phyloP scores from a whole-genome alignment of 2,797 vertebrate species.

The Urocyon cinereoargenteus region DNA sequence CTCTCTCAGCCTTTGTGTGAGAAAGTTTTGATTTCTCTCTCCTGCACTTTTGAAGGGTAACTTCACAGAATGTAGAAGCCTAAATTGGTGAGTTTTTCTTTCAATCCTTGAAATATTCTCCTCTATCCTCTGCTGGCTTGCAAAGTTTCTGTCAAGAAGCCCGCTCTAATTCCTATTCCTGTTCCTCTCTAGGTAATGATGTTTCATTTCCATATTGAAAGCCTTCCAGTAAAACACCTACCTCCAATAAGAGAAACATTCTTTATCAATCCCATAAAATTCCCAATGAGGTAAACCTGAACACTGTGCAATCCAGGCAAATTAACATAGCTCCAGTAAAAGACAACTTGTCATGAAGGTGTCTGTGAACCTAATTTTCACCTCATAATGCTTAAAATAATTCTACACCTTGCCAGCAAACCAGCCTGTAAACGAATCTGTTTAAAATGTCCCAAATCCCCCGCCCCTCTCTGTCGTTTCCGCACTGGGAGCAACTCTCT shows the following conservation, averaged over 20 bases:
- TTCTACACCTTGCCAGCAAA: constrained; percentile 28
- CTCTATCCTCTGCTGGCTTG: background rate
- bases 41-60: background rate
- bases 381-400: constrained; percentile 64
- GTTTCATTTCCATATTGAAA: constrained; percentile 14
- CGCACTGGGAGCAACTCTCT: too few species aligned
- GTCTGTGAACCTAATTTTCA: constrained; percentile 15
- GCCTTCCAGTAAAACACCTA: constrained; percentile 7
- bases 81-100: background rate
- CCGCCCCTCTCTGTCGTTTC: too few species aligned
- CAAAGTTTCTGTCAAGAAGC: constrained; percentile 16
- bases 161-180: background rate
- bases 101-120: constrained; percentile 11
- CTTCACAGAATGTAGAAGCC: background rate
- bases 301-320: background rate
- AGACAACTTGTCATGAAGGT: background rate
- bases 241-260: background rate
- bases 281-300: constrained; percentile 17
- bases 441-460: background rate
- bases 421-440: constrained; percentile 35
- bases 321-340: background rate
- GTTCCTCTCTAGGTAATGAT: background rate
- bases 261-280: constrained; percentile 2
- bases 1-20: background rate
- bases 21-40: background rate